Conservation (phyloP, 1,140 invertebrate species). For the Neuroterus valhalla region DNA sequence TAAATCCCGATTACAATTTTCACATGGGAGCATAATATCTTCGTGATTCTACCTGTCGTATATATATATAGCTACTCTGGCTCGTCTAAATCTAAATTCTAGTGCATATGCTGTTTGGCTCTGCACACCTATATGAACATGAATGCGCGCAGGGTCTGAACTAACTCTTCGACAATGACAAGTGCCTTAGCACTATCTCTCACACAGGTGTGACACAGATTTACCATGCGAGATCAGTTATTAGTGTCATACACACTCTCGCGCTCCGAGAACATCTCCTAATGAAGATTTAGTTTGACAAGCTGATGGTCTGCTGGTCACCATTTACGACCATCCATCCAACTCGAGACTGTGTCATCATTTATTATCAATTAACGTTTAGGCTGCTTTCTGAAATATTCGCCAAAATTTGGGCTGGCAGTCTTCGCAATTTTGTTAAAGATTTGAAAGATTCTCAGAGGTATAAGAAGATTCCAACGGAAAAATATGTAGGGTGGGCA, state of each 20-base stretch:
- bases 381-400: no score
- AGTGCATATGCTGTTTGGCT: not conserved
- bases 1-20: no score
- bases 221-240: not conserved
- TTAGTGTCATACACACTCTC: constrained; percentile 18
- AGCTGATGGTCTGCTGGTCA: not conserved
- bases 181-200: constrained; percentile 10
- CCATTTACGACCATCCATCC: not conserved
- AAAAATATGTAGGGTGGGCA: no score
- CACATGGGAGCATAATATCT: not conserved
- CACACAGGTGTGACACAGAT: not conserved
- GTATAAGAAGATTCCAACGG: no score
- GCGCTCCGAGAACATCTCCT: not conserved
- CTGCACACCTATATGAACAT: not conserved
- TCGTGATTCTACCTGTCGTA: not conserved
- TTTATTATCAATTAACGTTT: no score
- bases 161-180: constrained; percentile 14
- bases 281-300: constrained; percentile 27
- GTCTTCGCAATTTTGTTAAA: no score
- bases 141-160: not conserved
- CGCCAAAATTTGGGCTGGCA: no score
- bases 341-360: no score
- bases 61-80: not conserved
- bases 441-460: no score
- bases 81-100: not conserved